Evolutionary conservation across 2,797 vertebrate species (phyloP).

Genomic region (Fistularia tabacaria): DNA sequence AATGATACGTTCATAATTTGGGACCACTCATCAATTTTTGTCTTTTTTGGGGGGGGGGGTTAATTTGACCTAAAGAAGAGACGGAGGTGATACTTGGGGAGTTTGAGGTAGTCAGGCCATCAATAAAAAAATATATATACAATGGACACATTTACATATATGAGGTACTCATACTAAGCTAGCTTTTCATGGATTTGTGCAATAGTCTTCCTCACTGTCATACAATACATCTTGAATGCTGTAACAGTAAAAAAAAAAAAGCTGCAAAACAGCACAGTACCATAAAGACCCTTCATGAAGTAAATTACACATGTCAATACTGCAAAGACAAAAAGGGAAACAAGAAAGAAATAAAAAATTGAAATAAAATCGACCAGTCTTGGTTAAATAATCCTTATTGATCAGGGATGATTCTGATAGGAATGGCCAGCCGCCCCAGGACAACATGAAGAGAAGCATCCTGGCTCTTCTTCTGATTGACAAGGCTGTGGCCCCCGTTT

Average conservation of each 20-base stretch:
- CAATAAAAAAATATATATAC: slow-evolving; percentile 29
- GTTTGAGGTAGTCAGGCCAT: slow-evolving; percentile 58
- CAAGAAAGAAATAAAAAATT: neutral
- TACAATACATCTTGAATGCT: neutral
- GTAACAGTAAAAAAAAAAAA: no score
- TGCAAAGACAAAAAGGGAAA: neutral
- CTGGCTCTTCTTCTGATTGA: slow-evolving; percentile 34
- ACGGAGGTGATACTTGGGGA: slow-evolving; percentile 3
- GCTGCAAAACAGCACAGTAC: slow-evolving; percentile 6
- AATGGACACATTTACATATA: slow-evolving; percentile 1
- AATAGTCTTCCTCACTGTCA: slow-evolving; percentile 4
- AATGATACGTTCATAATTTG: no score
- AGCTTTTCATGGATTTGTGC: slow-evolving; percentile 57
- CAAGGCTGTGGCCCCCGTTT: slow-evolving; percentile 36
- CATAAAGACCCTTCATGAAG: slow-evolving; percentile 57
- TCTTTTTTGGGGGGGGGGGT: neutral
- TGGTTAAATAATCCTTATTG: slow-evolving; percentile 35
- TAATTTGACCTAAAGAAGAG: neutral
- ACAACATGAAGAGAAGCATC: slow-evolving; percentile 70
- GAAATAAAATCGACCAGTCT: slow-evolving; percentile 6
- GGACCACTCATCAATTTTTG: no score
- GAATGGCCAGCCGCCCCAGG: slow-evolving; percentile 76
- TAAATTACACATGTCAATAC: slow-evolving; percentile 15
- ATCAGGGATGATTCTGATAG: slow-evolving; percentile 75
- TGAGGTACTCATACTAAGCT: slow-evolving; percentile 16